Conservation (phyloP, 2,113 vertebrate genomes). For the Morone chrysops region DNA sequence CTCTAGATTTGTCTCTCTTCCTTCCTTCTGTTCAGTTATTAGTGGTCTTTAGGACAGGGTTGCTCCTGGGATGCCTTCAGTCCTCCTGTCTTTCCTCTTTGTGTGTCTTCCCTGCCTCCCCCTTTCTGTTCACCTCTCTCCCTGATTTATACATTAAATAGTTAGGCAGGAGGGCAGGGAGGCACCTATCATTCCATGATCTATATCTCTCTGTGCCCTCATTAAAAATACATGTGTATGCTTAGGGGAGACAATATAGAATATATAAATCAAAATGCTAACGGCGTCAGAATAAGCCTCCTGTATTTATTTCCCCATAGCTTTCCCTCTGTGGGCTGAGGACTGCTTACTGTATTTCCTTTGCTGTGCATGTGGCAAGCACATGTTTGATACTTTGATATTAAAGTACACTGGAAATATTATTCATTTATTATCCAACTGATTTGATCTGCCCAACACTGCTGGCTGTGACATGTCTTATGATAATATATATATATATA, state of each 20-base stretch:
- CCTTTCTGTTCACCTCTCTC: conserved; percentile 55
- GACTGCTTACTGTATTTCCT: conserved; percentile 69
- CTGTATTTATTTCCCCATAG: conserved; percentile 83
- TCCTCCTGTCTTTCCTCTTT: conserved; percentile 54
- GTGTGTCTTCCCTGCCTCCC: conserved; percentile 48
- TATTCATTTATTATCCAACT: conserved; percentile 34
- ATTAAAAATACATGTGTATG: conserved; percentile 88
- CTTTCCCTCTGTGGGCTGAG: conserved; percentile 59
- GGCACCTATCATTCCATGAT: conserved; percentile 86
- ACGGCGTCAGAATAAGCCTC: conserved; percentile 79
- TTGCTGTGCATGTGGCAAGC: conserved; percentile 33
- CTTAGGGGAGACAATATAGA: conserved; percentile 87
- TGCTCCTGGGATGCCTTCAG: conserved; percentile 58
- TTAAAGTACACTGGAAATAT: conserved; percentile 48
- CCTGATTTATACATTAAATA: conserved; percentile 87
- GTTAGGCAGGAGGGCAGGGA: conserved; percentile 83
- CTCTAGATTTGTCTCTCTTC: conserved; percentile 38
- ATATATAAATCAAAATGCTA: conserved; percentile 88
- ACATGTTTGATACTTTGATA: conserved; percentile 46
- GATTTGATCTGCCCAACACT: conserved; percentile 15
- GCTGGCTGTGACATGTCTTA: not conserved
- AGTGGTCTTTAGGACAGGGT: conserved; percentile 61
- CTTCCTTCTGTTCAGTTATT: conserved; percentile 42
- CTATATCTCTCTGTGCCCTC: conserved; percentile 83
- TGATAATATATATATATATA: not conserved